Conservation (phyloP, 2,888 invertebrate genomes). For the Fabriciana adippe region DNA sequence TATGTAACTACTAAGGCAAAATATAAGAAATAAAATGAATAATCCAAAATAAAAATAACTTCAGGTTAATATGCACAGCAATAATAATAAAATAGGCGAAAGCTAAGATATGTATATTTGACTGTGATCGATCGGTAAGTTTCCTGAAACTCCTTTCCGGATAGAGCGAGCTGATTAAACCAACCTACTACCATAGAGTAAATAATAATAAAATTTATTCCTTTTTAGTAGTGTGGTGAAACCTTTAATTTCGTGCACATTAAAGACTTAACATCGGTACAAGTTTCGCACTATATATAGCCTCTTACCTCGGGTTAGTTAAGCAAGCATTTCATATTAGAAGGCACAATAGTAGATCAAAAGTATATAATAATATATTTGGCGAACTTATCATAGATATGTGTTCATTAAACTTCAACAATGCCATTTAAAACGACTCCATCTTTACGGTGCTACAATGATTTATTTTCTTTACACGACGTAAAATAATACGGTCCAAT, state of each 20-base stretch:
- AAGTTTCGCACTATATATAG: not conserved
- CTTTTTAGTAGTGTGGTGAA: not conserved
- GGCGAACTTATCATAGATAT: conserved; percentile 4
- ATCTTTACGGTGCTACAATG: not conserved
- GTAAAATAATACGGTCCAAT: conserved; percentile 66
- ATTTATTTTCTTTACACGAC: conserved; percentile 1
- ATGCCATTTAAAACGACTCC: not conserved
- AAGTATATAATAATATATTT: not conserved
- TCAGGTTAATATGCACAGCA: conserved; percentile 13
- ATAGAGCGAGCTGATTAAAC: too few relatives aligned
- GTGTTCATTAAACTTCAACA: not conserved
- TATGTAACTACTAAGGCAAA: not conserved
- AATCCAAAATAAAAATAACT: not conserved
- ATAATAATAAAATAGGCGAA: conserved; percentile 8
- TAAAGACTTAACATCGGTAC: not conserved
- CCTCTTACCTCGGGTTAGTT: conserved; percentile 32
- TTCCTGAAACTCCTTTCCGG: not conserved
- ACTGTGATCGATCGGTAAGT: not conserved
- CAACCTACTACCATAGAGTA: too few relatives aligned
- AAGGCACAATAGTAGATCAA: not conserved
- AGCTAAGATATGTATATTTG: conserved; percentile 2
- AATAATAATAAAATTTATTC: not conserved
- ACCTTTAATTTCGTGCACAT: not conserved
- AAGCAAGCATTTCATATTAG: conserved; percentile 21
- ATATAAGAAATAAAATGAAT: not conserved